Base-by-base conservation (phyloP, 1,140 invertebrate genomes). In the Ceratina calcarata region DNA sequence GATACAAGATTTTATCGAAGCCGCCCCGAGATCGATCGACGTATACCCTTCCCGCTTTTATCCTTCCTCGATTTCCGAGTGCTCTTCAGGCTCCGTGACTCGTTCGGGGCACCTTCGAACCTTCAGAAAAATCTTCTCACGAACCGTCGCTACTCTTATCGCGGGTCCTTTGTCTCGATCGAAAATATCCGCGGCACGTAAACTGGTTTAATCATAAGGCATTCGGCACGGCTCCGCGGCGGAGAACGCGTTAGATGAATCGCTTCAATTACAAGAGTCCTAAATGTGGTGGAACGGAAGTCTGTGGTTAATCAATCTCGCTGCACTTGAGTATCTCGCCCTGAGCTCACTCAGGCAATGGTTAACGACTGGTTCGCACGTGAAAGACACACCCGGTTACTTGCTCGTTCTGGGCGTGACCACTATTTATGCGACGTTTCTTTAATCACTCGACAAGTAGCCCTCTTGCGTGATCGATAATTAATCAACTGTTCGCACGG, bases 341-440 rank as follows among this genome's bases (percentile, higher is more conserved):
- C 65, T 0, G 68, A 16, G 2, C n/a, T 24, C 22, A 64, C 45
- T 8, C 18, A 18, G 45, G 27, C 32, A 57, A 45, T 64, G 51
- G 70, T 79, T 85, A 82, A 82, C 27, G 65, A 82, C 61, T 67
- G 60, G 53, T 22, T n/a, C 24, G 64, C 62, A 61, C 64, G 71
- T 74, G 51, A 85, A 74, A 81, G 73, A 60, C 78, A 78, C 83
- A 73, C 81, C 81, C 69, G 65, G 37, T 67, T 20, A 32, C 20
- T 3, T 80, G 12, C 2, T 45, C 62, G n/a, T 13, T 58, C 51
- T 84, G 74, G 75, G 75, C 58, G 69, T 71, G 72, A 61, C 65
- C n/a, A 24, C 22, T 74, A 76, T 77, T 84, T 72, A 73, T 49
- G 58, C 49, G 13, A 64, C 61, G 61, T 70, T 83, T 83, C 61